Percentiles rank a stretch among this genome's conserved stretches.
Evolutionary conservation across 2,113 vertebrate species (phyloP).

Genomic region (Proterorhinus semilunaris): DNA sequence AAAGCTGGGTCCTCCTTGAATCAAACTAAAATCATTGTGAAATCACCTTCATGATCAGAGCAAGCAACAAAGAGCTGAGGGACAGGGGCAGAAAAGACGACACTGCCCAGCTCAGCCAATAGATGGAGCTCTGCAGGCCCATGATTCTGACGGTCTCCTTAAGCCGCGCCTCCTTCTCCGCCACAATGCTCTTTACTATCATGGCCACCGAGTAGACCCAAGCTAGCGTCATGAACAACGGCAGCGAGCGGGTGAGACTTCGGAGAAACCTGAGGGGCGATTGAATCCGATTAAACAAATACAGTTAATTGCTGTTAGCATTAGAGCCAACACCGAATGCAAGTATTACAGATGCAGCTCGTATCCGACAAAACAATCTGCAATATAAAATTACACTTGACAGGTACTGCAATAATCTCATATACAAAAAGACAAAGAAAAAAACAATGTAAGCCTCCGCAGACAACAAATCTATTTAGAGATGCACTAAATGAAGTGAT

Average conservation of each 20-base stretch:
- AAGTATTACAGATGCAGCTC: too few relatives aligned
- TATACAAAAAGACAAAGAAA: background rate
- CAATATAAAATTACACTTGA: too few relatives aligned
- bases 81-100: constrained; percentile 86
- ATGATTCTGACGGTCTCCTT: constrained; percentile 95
- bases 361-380: too few relatives aligned
- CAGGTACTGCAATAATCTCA: too few relatives aligned
- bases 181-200: constrained; percentile 90
- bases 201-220: constrained; percentile 97
- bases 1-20: constrained; percentile 48
- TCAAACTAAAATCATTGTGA: constrained; percentile 46
- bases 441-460: background rate
- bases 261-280: constrained; percentile 83
- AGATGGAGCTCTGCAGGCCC: constrained; percentile 85
- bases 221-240: constrained; percentile 92
- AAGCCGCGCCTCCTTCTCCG: constrained; percentile 92
- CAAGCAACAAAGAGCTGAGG: constrained; percentile 84
- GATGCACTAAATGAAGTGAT: background rate
- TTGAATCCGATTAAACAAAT: constrained; percentile 24
- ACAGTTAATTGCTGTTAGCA: background rate
- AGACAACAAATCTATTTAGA: background rate
- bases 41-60: constrained; percentile 91
- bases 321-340: too few relatives aligned
- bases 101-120: constrained; percentile 95
- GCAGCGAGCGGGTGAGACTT: constrained; percentile 85